Percentiles rank a stretch among this genome's conserved stretches.
phyloP scores from a whole-genome alignment of 2,888 invertebrate species.

The Tipula vernalis region DNA sequence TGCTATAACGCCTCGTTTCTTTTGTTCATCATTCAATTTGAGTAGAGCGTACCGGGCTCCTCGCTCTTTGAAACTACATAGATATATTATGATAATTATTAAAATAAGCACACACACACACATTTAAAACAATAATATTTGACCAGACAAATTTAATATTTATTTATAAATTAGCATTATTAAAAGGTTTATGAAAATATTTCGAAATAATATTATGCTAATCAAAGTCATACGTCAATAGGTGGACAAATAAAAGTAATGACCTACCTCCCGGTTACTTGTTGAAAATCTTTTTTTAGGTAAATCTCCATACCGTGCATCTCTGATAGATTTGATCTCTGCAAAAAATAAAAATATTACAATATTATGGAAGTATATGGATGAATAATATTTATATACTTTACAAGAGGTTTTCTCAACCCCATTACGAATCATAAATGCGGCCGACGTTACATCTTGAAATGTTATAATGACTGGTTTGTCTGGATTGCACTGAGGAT shows the following conservation, averaged over 20 bases:
- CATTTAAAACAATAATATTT: not conserved
- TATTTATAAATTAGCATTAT: not conserved
- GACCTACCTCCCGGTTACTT: slow-evolving; percentile 81
- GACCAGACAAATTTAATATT: not conserved
- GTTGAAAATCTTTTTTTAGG: slow-evolving; percentile 88
- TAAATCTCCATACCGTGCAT: slow-evolving; percentile 73
- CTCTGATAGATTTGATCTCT: slow-evolving; percentile 75
- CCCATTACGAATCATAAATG: slow-evolving; percentile 74
- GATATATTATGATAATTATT: too few relatives aligned
- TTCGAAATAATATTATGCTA: not conserved
- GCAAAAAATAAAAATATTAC: slow-evolving; percentile 24
- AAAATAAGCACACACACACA: too few relatives aligned
- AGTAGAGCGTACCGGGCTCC: slow-evolving; percentile 80
- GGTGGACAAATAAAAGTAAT: not conserved
- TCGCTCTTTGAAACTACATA: slow-evolving; percentile 76
- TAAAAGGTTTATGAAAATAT: not conserved
- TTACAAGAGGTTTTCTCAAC: slow-evolving; percentile 78
- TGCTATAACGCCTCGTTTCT: slow-evolving; percentile 69
- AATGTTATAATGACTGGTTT: slow-evolving; percentile 61
- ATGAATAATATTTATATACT: slow-evolving; percentile 21
- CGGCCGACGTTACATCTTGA: slow-evolving; percentile 80
- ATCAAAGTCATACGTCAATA: not conserved
- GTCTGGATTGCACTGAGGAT: slow-evolving; percentile 51
- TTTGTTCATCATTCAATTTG: slow-evolving; percentile 58
- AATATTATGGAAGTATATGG: too few relatives aligned